Conservation (phyloP, 1,140 invertebrate species). For the Triops cancriformis region DNA sequence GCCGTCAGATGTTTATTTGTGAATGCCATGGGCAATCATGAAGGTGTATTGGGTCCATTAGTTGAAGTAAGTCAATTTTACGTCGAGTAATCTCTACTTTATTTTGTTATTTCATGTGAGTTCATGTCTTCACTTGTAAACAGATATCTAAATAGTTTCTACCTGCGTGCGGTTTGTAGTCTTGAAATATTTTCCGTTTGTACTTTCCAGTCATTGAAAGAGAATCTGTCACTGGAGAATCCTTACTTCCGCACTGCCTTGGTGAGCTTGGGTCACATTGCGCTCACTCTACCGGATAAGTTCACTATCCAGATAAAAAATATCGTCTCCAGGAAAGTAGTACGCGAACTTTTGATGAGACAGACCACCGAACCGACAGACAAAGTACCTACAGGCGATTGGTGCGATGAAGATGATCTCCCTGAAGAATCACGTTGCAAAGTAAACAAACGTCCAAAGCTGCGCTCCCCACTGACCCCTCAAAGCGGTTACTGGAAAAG, state of each 20-base stretch:
- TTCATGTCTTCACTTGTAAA: too few relatives aligned
- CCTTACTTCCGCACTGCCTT: constrained; percentile 85
- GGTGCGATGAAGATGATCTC: constrained; percentile 79
- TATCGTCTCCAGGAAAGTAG: constrained; percentile 84
- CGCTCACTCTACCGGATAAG: constrained; percentile 64
- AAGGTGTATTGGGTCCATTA: constrained; percentile 17
- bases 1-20: constrained; percentile 84
- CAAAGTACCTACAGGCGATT: constrained; percentile 50
- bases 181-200: neutral
- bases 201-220: constrained; percentile 39
- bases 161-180: too few relatives aligned
- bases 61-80: neutral
- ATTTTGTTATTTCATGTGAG: too few relatives aligned
- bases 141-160: too few relatives aligned
- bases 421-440: constrained; percentile 87
- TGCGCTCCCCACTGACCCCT: too few relatives aligned
- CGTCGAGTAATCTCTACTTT: neutral
- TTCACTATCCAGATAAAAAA: constrained; percentile 85
- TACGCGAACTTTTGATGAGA: constrained; percentile 80
- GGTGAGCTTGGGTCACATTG: constrained; percentile 87
- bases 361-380: constrained; percentile 3
- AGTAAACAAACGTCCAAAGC: constrained; percentile 41
- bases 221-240: constrained; percentile 60
- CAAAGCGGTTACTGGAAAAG: too few relatives aligned
- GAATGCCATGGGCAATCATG: constrained; percentile 59